Evolutionary conservation across 2,888 invertebrate species (phyloP).

Genomic region (Pseudococcus jackbeardsleyi): DNA sequence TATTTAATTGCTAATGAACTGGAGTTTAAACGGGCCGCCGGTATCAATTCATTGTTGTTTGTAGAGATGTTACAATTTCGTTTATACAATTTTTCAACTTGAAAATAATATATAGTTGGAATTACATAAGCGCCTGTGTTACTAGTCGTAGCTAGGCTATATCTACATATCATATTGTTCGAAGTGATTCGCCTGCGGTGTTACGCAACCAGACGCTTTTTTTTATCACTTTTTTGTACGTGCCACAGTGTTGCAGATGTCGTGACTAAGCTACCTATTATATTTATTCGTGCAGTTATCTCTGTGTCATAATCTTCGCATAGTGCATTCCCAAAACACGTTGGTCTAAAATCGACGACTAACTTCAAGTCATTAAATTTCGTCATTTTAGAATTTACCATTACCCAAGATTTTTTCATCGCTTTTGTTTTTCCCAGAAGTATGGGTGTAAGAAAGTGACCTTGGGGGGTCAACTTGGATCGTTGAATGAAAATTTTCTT

Average conservation of each 20-base stretch:
- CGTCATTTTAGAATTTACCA: conserved; percentile 36
- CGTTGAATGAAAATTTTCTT: no score
- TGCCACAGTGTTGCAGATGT: conserved; percentile 61
- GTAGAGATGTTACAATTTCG: conserved; percentile 44
- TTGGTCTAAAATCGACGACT: not conserved
- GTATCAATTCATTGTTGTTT: not conserved
- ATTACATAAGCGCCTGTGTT: conserved; percentile 56
- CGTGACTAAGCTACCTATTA: conserved; percentile 64
- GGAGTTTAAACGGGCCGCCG: not conserved
- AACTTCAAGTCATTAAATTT: conserved; percentile 42
- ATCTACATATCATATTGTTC: conserved; percentile 60
- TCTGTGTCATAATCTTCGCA: conserved; percentile 63
- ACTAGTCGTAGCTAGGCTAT: not conserved
- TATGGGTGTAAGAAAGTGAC: no score
- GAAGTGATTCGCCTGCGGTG: conserved; percentile 49
- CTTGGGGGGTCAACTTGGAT: no score
- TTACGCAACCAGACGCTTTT: conserved; percentile 10
- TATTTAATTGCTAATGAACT: conserved; percentile 46
- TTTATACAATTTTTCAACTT: conserved; percentile 33
- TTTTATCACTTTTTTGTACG: conserved; percentile 65
- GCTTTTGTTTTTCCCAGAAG: not conserved
- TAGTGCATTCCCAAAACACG: conserved; percentile 42
- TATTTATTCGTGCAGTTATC: conserved; percentile 62
- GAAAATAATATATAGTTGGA: not conserved
- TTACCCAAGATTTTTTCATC: conserved; percentile 21